Evolutionary conservation across 2,888 invertebrate genomes (phyloP), one percentile per base, ranked within the genome.

Genomic region (Dryomyza anilis): DNA sequence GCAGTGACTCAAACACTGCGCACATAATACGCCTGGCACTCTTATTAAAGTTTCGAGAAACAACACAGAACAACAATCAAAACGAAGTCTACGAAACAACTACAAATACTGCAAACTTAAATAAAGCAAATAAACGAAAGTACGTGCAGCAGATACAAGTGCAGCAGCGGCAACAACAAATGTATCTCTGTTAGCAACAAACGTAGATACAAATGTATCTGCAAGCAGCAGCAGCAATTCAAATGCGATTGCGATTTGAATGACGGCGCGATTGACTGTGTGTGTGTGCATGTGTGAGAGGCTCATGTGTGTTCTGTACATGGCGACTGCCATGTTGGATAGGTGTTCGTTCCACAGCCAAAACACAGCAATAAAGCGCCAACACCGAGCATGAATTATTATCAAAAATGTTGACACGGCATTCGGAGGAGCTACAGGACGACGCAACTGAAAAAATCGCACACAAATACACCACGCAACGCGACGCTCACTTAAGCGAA

Each of bases 221-320:
- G 43, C 61, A 61, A 61, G 39, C 53, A 61, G n/a, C n/a, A n/a
- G n/a, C n/a, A n/a, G n/a, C n/a, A 61, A 53, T 61, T 43, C 43
- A 29, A 53, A 53, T 43, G 43, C 23, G 43, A 53, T 61, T 53
- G 25, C 29, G 30, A 56, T 25, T 25, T 21, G 29, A 29, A 16
- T 60, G 14, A 12, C 5, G 19, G 36, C 1, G 39, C 29, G 27
- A 0, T 6, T 50, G 33, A 19, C 4, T 23, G 23, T n/a, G 48
- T 59, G 39, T 33, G 25, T 39, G 56, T 25, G 39, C 43, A 25
- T 27, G 10, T n/a, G 19, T 21, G 7, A n/a, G 16, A 46, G 19
- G 10, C 59, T 8, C 50, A 25, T 25, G 21, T 19, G 33, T 8
- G 7, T 30, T 19, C 43, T 25, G n/a, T 45, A 25, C 6, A 27